Percentiles rank a stretch among this genome's conserved stretches.
These are phyloP conservation scores for Carassius gibelio DNA, from an alignment of 2,113 vertebrate species.

Conservation along the genomic window DNA sequence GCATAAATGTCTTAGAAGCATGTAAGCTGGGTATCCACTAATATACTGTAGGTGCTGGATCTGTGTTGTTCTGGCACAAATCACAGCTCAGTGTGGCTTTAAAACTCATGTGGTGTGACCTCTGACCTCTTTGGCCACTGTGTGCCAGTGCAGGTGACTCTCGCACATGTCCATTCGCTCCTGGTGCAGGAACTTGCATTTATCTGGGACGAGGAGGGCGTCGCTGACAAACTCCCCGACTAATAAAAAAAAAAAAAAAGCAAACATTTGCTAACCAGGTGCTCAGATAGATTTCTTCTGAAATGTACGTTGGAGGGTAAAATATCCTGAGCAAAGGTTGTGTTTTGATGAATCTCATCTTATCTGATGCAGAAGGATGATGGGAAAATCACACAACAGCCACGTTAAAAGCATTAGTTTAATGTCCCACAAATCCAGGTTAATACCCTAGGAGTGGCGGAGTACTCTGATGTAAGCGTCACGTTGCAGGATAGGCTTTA, in stretches of 20 bases:
- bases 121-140: slow-evolving; percentile 94
- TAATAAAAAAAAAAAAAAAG: slow-evolving; percentile 64
- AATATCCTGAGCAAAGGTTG: background rate
- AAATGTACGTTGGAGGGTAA: background rate
- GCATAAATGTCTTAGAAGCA: background rate
- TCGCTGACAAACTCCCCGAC: slow-evolving; percentile 98
- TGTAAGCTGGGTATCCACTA: background rate
- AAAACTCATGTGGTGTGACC: background rate
- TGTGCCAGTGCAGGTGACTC: slow-evolving; percentile 97
- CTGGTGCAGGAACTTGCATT: slow-evolving; percentile 97
- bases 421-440: slow-evolving; percentile 43
- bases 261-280: slow-evolving; percentile 3
- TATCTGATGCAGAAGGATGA: slow-evolving; percentile 6
- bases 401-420: slow-evolving; percentile 34
- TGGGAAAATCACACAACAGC: slow-evolving; percentile 35
- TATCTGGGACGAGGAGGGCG: slow-evolving; percentile 94
- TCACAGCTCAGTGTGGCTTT: background rate
- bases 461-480: background rate
- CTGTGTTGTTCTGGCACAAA: background rate
- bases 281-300: background rate
- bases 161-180: slow-evolving; percentile 97
- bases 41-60: background rate
- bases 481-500: background rate
- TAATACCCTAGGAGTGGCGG: slow-evolving; percentile 31
- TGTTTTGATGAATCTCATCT: slow-evolving; percentile 2